phyloP scores from a whole-genome alignment of 2,113 vertebrate genomes.

The Xenopus laevis region DNA sequence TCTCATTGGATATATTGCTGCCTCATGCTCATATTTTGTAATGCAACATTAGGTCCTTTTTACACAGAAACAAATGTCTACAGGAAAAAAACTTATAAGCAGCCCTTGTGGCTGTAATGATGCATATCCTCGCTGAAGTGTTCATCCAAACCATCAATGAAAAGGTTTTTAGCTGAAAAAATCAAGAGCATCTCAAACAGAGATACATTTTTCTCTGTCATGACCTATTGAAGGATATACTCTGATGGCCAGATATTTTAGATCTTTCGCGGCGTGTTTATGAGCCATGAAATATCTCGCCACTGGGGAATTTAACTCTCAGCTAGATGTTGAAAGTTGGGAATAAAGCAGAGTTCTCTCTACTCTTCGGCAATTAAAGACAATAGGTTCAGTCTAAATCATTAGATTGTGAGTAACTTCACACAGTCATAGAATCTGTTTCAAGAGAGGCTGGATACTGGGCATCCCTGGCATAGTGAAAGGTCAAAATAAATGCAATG shows the following conservation, averaged over 20 bases:
- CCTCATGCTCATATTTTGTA: too few species aligned
- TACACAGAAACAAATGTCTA: neutral
- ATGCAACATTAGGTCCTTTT: neutral
- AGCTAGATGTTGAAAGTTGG: neutral
- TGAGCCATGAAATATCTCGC: constrained; percentile 1
- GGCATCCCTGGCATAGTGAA: too few species aligned
- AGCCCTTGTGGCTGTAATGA: neutral
- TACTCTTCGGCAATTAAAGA: too few species aligned
- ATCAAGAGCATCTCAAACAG: neutral
- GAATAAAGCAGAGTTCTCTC: too few species aligned
- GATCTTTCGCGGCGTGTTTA: neutral
- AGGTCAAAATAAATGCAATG: too few species aligned
- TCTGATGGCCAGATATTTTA: neutral
- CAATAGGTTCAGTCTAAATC: too few species aligned
- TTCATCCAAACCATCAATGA: neutral
- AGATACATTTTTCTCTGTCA: constrained; percentile 2
- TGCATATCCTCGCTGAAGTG: neutral
- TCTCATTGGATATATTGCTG: neutral
- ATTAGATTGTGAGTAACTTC: too few species aligned
- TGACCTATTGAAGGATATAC: neutral
- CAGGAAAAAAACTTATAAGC: neutral
- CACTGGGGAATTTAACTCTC: neutral
- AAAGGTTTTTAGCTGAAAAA: neutral
- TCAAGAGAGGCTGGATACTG: too few species aligned
- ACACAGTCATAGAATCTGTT: too few species aligned